A percentile compares a stretch with the other conserved stretches of the same genome.
phyloP scores from a whole-genome alignment of 64 coral and sea anemone genomes.

The Stylophora pistillata region DNA sequence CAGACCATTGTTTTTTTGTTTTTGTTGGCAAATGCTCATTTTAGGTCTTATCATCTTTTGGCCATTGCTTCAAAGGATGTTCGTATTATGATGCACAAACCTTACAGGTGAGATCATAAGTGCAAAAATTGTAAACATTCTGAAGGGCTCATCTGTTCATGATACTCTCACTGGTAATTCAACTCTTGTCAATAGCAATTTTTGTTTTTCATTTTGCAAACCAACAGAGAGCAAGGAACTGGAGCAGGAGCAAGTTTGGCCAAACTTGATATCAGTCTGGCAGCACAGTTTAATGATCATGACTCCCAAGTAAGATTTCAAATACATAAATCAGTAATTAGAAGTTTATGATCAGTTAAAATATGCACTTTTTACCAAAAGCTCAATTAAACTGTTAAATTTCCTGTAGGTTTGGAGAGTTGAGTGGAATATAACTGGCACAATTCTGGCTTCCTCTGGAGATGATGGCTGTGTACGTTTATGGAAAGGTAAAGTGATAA shows the following conservation, averaged over 20 bases:
- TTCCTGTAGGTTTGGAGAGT: constrained; percentile 87
- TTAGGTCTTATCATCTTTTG: constrained; percentile 88
- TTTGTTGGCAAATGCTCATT: neutral
- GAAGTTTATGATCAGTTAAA: neutral
- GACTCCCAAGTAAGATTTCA: constrained; percentile 52
- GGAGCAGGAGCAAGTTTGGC: constrained; percentile 53
- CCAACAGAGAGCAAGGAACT: constrained; percentile 50
- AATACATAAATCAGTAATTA: neutral
- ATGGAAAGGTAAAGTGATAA: constrained; percentile 81
- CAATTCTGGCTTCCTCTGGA: constrained; percentile 95
- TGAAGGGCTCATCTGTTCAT: neutral
- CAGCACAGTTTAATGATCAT: constrained; percentile 83
- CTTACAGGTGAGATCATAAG: constrained; percentile 58
- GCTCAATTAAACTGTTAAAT: neutral
- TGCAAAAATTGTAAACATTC: neutral
- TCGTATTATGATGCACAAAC: constrained; percentile 85
- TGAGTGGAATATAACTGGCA: constrained; percentile 96
- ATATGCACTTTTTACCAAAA: neutral
- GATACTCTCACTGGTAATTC: neutral
- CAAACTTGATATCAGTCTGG: constrained; percentile 79
- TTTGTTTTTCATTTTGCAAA: neutral
- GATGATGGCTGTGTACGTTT: constrained; percentile 96
- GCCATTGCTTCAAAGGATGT: constrained; percentile 98
- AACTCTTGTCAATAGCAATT: neutral
- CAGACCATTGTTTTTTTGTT: no score